Evolutionary conservation across 2,888 invertebrate genomes (phyloP), one percentile per base, ranked within the genome.

Genomic region (Ormyrus labotus): DNA sequence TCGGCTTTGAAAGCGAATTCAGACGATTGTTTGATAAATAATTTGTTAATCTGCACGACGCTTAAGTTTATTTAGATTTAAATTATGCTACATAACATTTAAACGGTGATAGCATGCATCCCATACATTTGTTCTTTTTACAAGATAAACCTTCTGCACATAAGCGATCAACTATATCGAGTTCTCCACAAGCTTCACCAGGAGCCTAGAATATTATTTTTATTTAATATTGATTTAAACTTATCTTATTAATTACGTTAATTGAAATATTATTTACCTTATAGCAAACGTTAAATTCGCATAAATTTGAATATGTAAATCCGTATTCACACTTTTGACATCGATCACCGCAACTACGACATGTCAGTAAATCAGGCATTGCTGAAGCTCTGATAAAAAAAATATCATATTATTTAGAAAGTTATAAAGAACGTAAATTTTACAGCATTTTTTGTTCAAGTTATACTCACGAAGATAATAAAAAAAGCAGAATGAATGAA

Each of bases 81-180:
- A 34, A 34, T 34, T 34, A 34, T 34, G 34, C 61, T 5, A 10
- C 13, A 34, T 47, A 74, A 60, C 79, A 80, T 50, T 58, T 69
- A 19, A 80, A 80, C 0, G 70, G 64, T 1, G n/a, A 9, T 13
- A 80, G 4, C 47, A 48, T 6, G 13, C 79, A 80, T 58, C 79
- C 79, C 8, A 74, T 74, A 47, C 79, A 80, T 51, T 70, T 74
- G 7, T 51, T 51, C n/a, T 64, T 51, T 11, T 47, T 68, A 13
- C 79, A 80, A 19, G 69, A 80, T 51, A 74, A 63, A 11, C 79
- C 79, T 53, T 74, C 79, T 0, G 79, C 74, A 47, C 79, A 80
- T 9, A 80, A 11, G 8, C 64, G 74, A n/a, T 80, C 79, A n/a
- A 47, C 13, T 0, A 74, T 53, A 47, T 80, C 74, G 7, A 74